Percentiles rank a stretch among this genome's conserved stretches.
These are phyloP conservation scores for Deilephila porcellus DNA, from an alignment of 2,888 invertebrate species.

Conservation along the genomic window DNA sequence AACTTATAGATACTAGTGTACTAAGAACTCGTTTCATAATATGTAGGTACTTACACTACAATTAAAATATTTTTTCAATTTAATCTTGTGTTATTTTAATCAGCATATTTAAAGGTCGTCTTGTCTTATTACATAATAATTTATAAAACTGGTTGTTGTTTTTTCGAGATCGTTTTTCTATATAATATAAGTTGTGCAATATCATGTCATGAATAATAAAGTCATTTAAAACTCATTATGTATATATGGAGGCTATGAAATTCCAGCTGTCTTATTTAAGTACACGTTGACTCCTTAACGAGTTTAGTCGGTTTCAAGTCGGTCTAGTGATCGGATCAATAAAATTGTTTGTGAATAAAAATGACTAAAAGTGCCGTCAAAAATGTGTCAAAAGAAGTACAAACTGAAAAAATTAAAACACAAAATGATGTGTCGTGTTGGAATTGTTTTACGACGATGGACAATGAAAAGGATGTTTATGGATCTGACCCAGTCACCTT, in stretches of 20 bases:
- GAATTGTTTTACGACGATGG: constrained; percentile 69
- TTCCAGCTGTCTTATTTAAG: constrained; percentile 63
- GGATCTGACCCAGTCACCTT: constrained; percentile 54
- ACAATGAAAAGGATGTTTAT: constrained; percentile 44
- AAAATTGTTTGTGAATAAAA: constrained; percentile 31
- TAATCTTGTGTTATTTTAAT: background rate
- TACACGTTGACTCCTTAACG: constrained; percentile 46
- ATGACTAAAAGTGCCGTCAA: constrained; percentile 39
- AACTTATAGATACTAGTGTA: background rate
- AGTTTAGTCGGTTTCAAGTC: constrained; percentile 70
- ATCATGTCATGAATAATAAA: constrained; percentile 62
- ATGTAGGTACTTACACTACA: background rate
- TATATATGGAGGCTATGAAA: constrained; percentile 43
- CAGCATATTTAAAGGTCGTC: constrained; percentile 41
- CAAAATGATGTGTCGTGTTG: constrained; percentile 66
- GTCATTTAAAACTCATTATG: constrained; percentile 69
- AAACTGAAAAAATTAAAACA: constrained; percentile 46
- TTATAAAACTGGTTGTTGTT: constrained; percentile 45
- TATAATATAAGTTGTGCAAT: constrained; percentile 56
- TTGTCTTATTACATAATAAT: constrained; percentile 48
- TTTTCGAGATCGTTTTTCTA: constrained; percentile 49
- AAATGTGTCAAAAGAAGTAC: constrained; percentile 44
- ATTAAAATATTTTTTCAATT: background rate
- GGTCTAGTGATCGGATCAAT: constrained; percentile 33
- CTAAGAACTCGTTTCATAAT: background rate